Base-by-base conservation (phyloP, 2,113 vertebrate genomes). In the Orientallactaga bullata region DNA sequence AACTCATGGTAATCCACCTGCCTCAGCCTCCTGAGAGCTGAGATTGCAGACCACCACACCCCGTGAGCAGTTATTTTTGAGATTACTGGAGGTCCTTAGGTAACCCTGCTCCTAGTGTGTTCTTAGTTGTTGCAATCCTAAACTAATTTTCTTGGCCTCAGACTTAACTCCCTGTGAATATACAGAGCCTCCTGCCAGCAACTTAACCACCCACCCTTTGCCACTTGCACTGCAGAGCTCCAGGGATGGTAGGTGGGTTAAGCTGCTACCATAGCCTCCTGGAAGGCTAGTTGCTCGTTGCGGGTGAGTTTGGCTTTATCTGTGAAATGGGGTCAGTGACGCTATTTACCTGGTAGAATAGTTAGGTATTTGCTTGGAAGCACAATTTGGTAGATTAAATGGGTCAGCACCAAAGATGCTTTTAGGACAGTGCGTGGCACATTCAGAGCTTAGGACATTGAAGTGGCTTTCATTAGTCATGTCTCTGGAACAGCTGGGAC, bases 101-200 rank as follows among this genome's bases (percentile, higher is more conserved):
- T 80, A 74, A 90, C 61, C n/a, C 32, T 26, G 18, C 17, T 88
- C 21, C 39, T 47, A 10, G 39, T 39, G 42, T 65, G 32, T 58
- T 90, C 30, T 85, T 51, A n/a, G n/a, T 42, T 86, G 73, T 71
- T 37, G 86, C 90, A 89, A 32, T 89, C 37, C 66, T 82, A 74
- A 79, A 39, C 87, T 80, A 18, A 82, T 95, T 84, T 93, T 77
- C 68, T 85, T 95, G 87, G 61, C 81, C 58, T 94, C 68, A 37
- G 39, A 71, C 47, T 80, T 87, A 47, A 91, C 60, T 85, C 51
- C 51, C 8, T 83, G 9, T 61, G 42, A 86, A 47, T 66, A 66
- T 92, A 76, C 18, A 85, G 69, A 93, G 24, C 47, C 28, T 85
- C 28, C n/a, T 88, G 77, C 63, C 91, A 78, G 18, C 10, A 78